phyloP scores from a whole-genome alignment of 2,113 vertebrate species.

The Sciurus niger region DNA sequence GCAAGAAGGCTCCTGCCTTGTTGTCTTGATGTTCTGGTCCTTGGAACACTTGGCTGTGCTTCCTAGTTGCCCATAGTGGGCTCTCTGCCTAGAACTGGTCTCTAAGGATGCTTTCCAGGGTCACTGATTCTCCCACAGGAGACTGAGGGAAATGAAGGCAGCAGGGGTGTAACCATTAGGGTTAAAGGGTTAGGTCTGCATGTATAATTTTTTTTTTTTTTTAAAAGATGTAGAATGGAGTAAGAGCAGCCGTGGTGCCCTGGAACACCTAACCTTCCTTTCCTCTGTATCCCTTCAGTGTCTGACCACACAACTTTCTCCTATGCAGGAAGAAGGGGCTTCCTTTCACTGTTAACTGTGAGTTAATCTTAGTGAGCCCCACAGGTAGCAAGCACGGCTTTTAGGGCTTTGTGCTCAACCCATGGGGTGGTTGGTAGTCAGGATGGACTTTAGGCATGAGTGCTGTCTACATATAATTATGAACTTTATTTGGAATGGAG shows the following conservation, averaged over 20 bases:
- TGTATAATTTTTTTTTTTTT: too few species aligned
- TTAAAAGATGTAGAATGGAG: too few species aligned
- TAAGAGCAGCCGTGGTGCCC: not conserved
- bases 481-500: not conserved
- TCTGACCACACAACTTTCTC: not conserved
- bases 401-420: not conserved
- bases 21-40: not conserved
- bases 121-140: not conserved
- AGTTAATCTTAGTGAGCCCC: not conserved
- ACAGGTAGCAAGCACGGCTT: not conserved
- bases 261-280: not conserved
- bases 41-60: not conserved
- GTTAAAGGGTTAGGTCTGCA: not conserved
- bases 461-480: not conserved
- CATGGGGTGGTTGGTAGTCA: not conserved
- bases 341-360: not conserved
- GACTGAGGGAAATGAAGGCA: not conserved
- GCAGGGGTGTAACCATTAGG: not conserved
- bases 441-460: not conserved
- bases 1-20: not conserved
- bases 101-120: not conserved
- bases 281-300: not conserved
- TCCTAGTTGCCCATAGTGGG: not conserved
- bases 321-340: rapidly evolving
- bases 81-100: not conserved